Conservation (phyloP, 2,888 invertebrate genomes). For the Tenthredo amoena region DNA sequence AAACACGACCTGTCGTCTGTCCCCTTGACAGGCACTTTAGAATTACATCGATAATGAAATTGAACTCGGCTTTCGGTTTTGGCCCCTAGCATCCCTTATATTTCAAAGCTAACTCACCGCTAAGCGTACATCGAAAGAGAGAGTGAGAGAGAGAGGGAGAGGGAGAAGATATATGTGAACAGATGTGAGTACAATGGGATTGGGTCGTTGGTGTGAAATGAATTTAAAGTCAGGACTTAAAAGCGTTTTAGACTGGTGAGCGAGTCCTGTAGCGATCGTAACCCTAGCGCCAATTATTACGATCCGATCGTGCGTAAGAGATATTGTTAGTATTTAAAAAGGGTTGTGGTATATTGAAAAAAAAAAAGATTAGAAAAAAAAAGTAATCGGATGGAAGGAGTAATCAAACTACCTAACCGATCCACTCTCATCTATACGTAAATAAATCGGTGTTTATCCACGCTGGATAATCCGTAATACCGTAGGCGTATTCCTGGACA, state of each 20-base stretch:
- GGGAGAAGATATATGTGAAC: conserved; percentile 62
- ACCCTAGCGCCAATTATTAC: conserved; percentile 72
- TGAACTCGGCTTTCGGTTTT: conserved; percentile 71
- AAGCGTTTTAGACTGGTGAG: conserved; percentile 58
- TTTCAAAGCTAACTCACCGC: conserved; percentile 66
- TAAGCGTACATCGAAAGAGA: conserved; percentile 55
- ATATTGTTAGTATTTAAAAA: conserved; percentile 70
- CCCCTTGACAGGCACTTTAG: conserved; percentile 76
- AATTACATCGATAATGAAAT: conserved; percentile 78
- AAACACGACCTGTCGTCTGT: conserved; percentile 64
- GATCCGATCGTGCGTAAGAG: conserved; percentile 76
- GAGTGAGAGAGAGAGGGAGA: conserved; percentile 53
- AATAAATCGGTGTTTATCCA: not conserved
- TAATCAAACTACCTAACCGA: not conserved
- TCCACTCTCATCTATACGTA: not conserved
- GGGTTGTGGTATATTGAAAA: conserved; percentile 55
- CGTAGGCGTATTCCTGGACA: not conserved
- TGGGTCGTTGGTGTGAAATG: conserved; percentile 74
- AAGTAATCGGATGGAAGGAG: not conserved
- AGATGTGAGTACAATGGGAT: conserved; percentile 76
- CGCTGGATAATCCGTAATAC: not conserved
- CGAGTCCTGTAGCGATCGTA: not conserved
- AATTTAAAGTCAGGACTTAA: conserved; percentile 75
- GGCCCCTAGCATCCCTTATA: conserved; percentile 56
- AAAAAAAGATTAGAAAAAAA: not conserved